Percentiles rank a stretch among this genome's conserved stretches.
These are phyloP conservation scores for Gortyna flavago DNA, from an alignment of 2,888 invertebrate species.

Conservation along the genomic window DNA sequence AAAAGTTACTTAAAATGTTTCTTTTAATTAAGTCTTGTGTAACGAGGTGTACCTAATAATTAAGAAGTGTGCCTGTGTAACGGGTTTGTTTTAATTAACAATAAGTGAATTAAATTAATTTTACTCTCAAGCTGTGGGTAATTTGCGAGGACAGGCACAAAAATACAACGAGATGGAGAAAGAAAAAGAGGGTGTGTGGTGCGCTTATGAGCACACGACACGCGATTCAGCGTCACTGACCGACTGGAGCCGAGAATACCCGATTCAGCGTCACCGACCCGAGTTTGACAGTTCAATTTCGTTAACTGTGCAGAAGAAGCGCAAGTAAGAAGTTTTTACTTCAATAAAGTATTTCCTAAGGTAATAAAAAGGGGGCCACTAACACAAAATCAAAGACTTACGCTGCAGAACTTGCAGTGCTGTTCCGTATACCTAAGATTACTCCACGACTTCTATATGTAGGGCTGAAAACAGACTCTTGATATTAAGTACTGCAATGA, in stretches of 20 bases:
- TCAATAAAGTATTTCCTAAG: background rate
- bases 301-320: too few species aligned
- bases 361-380: background rate
- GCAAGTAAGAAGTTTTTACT: background rate
- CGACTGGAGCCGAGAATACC: background rate
- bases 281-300: too few species aligned
- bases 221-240: background rate
- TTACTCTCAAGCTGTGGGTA: background rate
- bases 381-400: background rate
- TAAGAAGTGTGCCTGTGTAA: background rate
- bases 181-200: too few species aligned
- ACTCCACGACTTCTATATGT: background rate
- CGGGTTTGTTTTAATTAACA: conserved; percentile 14
- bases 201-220: too few species aligned
- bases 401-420: background rate
- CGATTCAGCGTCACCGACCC: background rate
- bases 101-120: background rate
- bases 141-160: background rate
- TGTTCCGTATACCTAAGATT: background rate
- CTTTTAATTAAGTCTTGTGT: conserved; percentile 25
- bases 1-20: background rate
- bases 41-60: conserved; percentile 4
- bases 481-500: background rate
- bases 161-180: background rate
- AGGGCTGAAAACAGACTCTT: background rate